These are phyloP conservation scores for Tinea trinotella DNA, from an alignment of 2,888 invertebrate species.

Conservation along the genomic window DNA sequence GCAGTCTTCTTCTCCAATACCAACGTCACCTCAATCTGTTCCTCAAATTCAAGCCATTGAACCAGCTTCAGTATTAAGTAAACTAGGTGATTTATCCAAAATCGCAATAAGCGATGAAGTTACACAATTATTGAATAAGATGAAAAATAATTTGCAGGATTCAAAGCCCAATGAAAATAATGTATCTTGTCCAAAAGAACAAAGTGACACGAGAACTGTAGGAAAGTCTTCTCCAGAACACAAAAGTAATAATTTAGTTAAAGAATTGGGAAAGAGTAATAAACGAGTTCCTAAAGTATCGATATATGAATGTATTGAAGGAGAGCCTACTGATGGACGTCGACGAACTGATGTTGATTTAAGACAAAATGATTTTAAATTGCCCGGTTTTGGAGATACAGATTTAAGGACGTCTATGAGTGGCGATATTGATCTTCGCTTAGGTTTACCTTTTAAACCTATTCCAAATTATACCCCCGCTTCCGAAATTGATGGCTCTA, in stretches of 20 bases:
- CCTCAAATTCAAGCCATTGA: slow-evolving; percentile 54
- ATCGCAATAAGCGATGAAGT: slow-evolving; percentile 82
- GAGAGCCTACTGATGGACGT: slow-evolving; percentile 62
- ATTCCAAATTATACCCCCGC: slow-evolving; percentile 87
- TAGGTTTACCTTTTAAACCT: slow-evolving; percentile 83
- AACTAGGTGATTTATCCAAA: slow-evolving; percentile 79
- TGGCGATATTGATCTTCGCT: slow-evolving; percentile 82
- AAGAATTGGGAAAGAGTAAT: slow-evolving; percentile 23
- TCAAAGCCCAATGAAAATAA: slow-evolving; percentile 34
- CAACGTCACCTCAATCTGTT: slow-evolving; percentile 34
- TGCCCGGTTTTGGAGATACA: slow-evolving; percentile 75
- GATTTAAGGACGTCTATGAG: slow-evolving; percentile 72
- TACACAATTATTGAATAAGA: slow-evolving; percentile 76
- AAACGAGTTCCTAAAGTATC: slow-evolving; percentile 60
- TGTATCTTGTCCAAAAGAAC: slow-evolving; percentile 34
- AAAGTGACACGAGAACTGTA: slow-evolving; percentile 48
- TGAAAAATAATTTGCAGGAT: slow-evolving; percentile 66
- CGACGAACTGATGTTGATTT: slow-evolving; percentile 67
- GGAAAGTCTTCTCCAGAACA: slow-evolving; percentile 53
- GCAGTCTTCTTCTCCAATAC: slow-evolving; percentile 47
- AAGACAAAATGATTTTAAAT: slow-evolving; percentile 63
- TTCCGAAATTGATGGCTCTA: slow-evolving; percentile 88
- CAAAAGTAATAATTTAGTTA: slow-evolving; percentile 34
- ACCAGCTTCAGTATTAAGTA: slow-evolving; percentile 69
- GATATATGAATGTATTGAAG: slow-evolving; percentile 74